A percentile compares a stretch with the other conserved stretches of the same genome.
phyloP scores from a whole-genome alignment of 2,113 vertebrate genomes.

The Ptilorrhoa leucosticta region DNA sequence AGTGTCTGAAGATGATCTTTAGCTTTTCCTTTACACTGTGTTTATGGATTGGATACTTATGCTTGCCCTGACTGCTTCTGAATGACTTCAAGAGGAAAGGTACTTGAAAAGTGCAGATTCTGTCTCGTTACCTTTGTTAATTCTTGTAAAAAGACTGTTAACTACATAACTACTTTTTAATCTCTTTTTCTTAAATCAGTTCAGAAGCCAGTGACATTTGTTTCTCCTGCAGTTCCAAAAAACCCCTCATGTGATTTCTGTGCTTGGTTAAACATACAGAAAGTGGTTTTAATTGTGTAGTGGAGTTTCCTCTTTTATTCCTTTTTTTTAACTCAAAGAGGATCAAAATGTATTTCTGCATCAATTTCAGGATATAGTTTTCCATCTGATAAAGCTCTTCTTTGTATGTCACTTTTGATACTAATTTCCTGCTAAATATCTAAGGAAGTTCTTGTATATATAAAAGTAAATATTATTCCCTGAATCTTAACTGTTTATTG shows the following conservation, averaged over 20 bases:
- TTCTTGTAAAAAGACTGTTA: neutral
- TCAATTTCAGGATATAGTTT: neutral
- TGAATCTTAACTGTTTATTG: neutral
- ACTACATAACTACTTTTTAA: neutral
- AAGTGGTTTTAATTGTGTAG: neutral
- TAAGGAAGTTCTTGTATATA: neutral
- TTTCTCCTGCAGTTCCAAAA: neutral
- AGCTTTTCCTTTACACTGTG: neutral
- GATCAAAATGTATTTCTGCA: neutral
- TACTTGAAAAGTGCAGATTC: neutral
- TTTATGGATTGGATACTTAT: neutral
- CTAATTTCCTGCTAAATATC: neutral
- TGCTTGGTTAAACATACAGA: neutral
- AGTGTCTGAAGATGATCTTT: neutral
- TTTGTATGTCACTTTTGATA: neutral
- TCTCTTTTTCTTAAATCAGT: neutral
- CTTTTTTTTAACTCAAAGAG: neutral
- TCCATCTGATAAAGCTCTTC: neutral
- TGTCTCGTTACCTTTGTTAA: neutral
- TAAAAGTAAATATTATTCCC: neutral
- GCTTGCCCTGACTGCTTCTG: neutral
- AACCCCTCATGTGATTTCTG: neutral
- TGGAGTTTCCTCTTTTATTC: neutral
- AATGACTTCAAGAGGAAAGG: neutral
- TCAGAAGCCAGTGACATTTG: accelerated